Evolutionary conservation across 2,888 invertebrate species (phyloP).

Genomic region (Drosophila tanythrix): DNA sequence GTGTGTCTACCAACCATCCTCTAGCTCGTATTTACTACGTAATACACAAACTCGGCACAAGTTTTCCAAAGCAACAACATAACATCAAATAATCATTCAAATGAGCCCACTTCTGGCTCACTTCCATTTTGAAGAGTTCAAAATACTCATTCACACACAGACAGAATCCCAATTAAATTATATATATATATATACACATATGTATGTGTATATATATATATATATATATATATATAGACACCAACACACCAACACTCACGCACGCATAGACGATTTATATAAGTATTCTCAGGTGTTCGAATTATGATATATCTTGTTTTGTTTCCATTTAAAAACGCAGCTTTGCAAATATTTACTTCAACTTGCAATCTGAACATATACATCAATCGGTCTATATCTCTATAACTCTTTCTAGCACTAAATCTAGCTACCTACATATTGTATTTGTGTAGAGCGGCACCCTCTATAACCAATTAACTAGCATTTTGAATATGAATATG

Average conservation of each 20-base stretch:
- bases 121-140: slow-evolving; percentile 5
- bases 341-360: slow-evolving; percentile 9
- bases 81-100: neutral
- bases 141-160: neutral
- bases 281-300: slow-evolving; percentile 72
- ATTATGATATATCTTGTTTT: slow-evolving; percentile 46
- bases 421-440: slow-evolving; percentile 15
- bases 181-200: neutral
- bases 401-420: slow-evolving; percentile 19
- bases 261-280: slow-evolving; percentile 29
- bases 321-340: slow-evolving; percentile 22
- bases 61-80: slow-evolving; percentile 9
- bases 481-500: slow-evolving; percentile 32
- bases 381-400: slow-evolving; percentile 2
- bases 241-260: neutral
- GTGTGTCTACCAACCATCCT: slow-evolving; percentile 1
- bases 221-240: neutral
- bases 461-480: slow-evolving; percentile 30
- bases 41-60: slow-evolving; percentile 29
- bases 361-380: slow-evolving; percentile 17
- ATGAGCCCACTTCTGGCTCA: slow-evolving; percentile 10
- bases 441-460: slow-evolving; percentile 17
- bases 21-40: slow-evolving; percentile 26
- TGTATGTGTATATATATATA: neutral
- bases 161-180: neutral